Evolutionary conservation across 2,113 vertebrate genomes (phyloP).

Genomic region (Pan troglodytes): NHGRI_mPanTro3-v2.1_pri NC_072401.2:53154501-53155000

Average conservation of each 20-base stretch:
- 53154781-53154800: background rate
- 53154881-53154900: background rate
- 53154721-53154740: background rate
- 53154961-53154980: background rate
- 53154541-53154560: background rate
- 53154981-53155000: background rate
- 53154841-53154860: background rate
- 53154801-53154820: background rate
- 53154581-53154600: background rate
- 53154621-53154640: background rate
- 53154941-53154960: too few relatives aligned
- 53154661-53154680: background rate
- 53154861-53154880: background rate
- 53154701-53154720: background rate
- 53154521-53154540: background rate
- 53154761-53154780: background rate
- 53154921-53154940: background rate
- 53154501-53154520: background rate
- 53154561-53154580: background rate
- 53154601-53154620: background rate
- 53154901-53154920: background rate
- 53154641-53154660: background rate
- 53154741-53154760: conserved; percentile 15
- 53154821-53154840: background rate
- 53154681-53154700: background rate